Base-by-base conservation (phyloP, 1,140 invertebrate species). In the Bombus sylvicola region DNA sequence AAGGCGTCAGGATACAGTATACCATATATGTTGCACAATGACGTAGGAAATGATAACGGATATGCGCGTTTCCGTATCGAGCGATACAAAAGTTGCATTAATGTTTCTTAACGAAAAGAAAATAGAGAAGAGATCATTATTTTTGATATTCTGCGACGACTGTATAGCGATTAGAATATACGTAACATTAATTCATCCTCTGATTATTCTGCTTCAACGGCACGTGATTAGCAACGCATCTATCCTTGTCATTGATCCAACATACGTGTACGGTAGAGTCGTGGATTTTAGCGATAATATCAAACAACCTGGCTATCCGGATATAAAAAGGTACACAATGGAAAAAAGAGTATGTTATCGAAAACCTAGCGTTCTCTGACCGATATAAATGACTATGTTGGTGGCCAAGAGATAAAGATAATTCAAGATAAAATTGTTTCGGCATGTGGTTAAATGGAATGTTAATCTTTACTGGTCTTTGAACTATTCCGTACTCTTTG, bases 191-290 rank as follows among this genome's bases (percentile, higher is more conserved):
- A 82, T 18, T 18, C 28, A 6, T 53, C 15, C 43, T 41, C 37
- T 74, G 74, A 87, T 87, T 87, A 84, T 84, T 73, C 64, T 79
- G 81, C 78, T 83, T 83, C 77, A 47, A 6, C 57, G 22, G 57
- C 81, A 84, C 81, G 85, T 84, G 85, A 87, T 84, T 87, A 84
- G 85, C 81, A 84, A 87, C 81, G 74, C 28, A 78, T 41, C 22
- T 74, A 66, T 83, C 59, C 37, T 69, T 83, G 69, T 72, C 85
- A 87, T 87, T 74, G 85, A 87, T 87, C 85, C 85, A 87, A 87
- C 81, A 37, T 81, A 31, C 77, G 31, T 34, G 41, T 28, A 53
- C 83, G 25, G 9, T 8, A 13, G 43, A 53, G 43, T 28, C 57
- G n/a, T n/a, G n/a, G 78, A 74, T 41, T 66, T 74, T 53, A 53